These are phyloP conservation scores for Trachelus troglodyta DNA, from an alignment of 2,888 invertebrate species.

Conservation along the genomic window DNA sequence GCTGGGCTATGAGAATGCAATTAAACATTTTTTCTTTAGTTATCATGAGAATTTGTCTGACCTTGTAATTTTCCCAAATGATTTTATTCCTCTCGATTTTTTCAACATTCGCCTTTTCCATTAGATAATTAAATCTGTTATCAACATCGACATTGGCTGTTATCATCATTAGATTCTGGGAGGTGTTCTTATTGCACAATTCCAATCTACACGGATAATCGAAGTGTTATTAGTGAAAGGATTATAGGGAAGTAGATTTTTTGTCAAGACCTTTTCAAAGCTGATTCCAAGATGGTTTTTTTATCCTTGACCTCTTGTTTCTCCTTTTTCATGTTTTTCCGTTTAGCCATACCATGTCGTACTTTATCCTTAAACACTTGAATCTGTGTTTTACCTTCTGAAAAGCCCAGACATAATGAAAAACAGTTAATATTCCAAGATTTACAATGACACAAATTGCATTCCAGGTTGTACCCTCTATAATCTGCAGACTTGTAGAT, in stretches of 20 bases:
- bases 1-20: not conserved
- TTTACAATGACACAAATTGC: not conserved
- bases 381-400: conserved; percentile 19
- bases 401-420: not conserved
- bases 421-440: not conserved
- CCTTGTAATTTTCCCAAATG: conserved; percentile 23
- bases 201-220: not conserved
- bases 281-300: conserved; percentile 8
- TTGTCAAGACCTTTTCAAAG: conserved; percentile 17
- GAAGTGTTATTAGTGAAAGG: not conserved
- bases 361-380: conserved; percentile 13
- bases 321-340: conserved; percentile 21
- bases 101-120: not conserved
- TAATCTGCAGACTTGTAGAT: not conserved
- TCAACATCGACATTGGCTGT: not conserved
- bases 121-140: not conserved
- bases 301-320: conserved; percentile 17
- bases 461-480: not conserved
- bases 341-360: conserved; percentile 14
- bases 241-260: not conserved
- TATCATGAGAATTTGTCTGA: not conserved
- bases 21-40: not conserved
- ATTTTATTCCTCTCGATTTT: not conserved
- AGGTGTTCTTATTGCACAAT: not conserved
- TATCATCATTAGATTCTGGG: not conserved